Base-by-base conservation (phyloP, 1,140 invertebrate genomes). In the Trachymyrmex cornetzi region DNA sequence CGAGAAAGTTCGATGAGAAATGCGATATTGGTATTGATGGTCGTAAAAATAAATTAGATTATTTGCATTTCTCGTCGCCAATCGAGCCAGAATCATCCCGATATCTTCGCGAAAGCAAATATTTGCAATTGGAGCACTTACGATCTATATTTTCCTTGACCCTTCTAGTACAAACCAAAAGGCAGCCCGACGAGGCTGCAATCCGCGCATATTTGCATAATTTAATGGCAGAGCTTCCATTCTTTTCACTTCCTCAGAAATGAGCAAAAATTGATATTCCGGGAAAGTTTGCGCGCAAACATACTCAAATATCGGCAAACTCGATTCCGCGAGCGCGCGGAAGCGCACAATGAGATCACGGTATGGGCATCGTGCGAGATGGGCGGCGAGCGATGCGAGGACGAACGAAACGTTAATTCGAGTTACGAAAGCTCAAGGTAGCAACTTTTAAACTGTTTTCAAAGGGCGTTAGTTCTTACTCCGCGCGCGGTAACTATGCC, bases 201-300 rank as follows among this genome's bases (percentile, higher is more conserved):
- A 74, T 74, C 55, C 55, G 53, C 64, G 53, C 53, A 48, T 74
- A 84, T 84, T 84, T 84, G 80, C 80, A 84, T 84, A 84, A 84
- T 84, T 84, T 74, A 57, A 74, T 84, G 59, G 38, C n/a, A 48
- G 44, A 48, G 57, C 12, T 55, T n/a, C 67, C 38, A 48, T 74
- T 84, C 69, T 84, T 84, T 74, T 74, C 61, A 74, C 2, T 61
- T 34, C 63, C n/a, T 5, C 80, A 24, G 55, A 57, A 84, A 74
- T 84, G 77, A 80, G 48, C 22, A 84, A 84, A 84, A 84, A 84
- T 84, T 84, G 80, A 72, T 84, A 84, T 84, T 74, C 80, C 69
- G 38, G 2, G 55, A 61, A 84, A 84, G 80, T 84, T 84, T 84
- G 80, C 55, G 27, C 80, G 55, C 80, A 84, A 84, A 84, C 69